Percentiles rank a stretch among this genome's conserved stretches.
phyloP scores from a whole-genome alignment of 2,888 invertebrate genomes.

The Stenichneumon culpator region DNA sequence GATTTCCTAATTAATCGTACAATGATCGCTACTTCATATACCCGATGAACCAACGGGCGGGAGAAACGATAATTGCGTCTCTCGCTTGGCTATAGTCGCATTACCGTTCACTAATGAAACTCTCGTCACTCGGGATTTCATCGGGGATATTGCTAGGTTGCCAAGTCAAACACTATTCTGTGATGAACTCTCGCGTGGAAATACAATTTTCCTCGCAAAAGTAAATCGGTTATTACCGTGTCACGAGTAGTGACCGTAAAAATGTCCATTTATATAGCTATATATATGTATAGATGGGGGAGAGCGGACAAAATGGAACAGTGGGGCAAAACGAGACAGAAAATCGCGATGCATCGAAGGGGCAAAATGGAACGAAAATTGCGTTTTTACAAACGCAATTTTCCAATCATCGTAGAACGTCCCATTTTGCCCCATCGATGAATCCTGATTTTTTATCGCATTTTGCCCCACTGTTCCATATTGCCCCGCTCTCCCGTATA shows the following conservation, averaged over 20 bases:
- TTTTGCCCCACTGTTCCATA: too few species aligned
- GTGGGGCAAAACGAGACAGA: too few species aligned
- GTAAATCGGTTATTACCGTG: not conserved
- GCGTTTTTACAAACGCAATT: too few species aligned
- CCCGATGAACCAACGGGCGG: conserved; percentile 11
- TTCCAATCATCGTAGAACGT: too few species aligned
- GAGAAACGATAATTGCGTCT: conserved; percentile 28
- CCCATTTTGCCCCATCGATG: too few species aligned
- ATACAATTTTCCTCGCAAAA: not conserved
- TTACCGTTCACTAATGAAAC: conserved; percentile 12
- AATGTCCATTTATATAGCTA: not conserved
- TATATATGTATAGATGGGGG: not conserved
- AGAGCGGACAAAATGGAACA: too few species aligned
- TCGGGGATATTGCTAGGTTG: not conserved
- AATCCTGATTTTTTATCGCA: too few species aligned
- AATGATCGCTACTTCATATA: conserved; percentile 31
- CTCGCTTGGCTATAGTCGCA: conserved; percentile 10
- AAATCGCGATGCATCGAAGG: not conserved
- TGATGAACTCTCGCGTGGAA: not conserved
- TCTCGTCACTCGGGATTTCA: not conserved
- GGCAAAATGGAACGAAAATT: not conserved
- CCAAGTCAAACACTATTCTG: conserved; percentile 3
- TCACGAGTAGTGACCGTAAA: not conserved
- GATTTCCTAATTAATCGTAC: conserved; percentile 30
- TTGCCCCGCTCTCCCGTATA: not conserved